A percentile compares a stretch with the other conserved stretches of the same genome.
Conservation (phyloP, 2,888 invertebrate species). For the Drosophila kambysellisi region DNA sequence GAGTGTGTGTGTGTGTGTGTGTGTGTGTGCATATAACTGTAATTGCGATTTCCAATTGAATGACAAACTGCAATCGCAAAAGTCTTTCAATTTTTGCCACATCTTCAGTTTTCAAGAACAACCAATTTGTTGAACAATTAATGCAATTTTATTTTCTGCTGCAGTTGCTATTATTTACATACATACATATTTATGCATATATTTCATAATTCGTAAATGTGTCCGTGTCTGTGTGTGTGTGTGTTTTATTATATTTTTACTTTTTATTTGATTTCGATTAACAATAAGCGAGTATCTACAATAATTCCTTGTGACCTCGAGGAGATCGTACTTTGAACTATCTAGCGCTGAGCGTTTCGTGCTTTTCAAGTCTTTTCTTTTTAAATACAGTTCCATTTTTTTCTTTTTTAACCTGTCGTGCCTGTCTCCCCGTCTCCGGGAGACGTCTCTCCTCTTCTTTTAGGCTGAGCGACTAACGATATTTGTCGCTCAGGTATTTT, state of each 20-base stretch:
- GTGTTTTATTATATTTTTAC: conserved; percentile 9
- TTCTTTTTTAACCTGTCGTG: conserved; percentile 7
- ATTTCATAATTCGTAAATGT: conserved; percentile 18
- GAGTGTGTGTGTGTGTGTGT: background rate
- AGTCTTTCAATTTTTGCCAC: background rate
- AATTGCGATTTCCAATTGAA: background rate
- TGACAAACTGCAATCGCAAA: background rate
- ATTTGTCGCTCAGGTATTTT: background rate
- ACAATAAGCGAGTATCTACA: conserved; percentile 46
- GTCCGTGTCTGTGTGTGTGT: conserved; percentile 7
- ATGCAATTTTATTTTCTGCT: background rate
- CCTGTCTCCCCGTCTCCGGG: background rate
- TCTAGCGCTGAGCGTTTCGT: conserved; percentile 51
- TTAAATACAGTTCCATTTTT: conserved; percentile 37
- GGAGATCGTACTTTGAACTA: conserved; percentile 44
- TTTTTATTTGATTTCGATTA: conserved; percentile 7
- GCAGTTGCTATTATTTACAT: background rate
- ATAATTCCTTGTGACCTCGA: conserved; percentile 28
- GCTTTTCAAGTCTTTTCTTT: conserved; percentile 57
- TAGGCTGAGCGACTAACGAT: background rate
- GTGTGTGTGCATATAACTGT: background rate
- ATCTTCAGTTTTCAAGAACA: background rate
- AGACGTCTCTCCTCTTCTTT: background rate
- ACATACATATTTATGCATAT: background rate
- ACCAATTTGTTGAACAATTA: background rate